Conservation (phyloP, 2,888 invertebrate species). For the Cheilosia variabilis region DNA sequence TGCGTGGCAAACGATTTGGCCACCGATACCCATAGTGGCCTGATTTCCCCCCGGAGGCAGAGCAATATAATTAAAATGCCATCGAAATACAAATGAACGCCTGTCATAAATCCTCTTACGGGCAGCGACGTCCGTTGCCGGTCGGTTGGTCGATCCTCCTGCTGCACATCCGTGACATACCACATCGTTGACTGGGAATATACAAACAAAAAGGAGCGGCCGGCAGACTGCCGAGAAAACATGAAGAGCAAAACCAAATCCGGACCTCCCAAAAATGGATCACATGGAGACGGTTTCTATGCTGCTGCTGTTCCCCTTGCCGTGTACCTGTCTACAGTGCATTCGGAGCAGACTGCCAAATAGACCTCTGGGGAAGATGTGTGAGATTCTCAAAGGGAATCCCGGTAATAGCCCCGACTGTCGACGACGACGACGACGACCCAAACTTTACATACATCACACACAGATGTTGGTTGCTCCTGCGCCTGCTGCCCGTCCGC, state of each 20-base stretch:
- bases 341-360: conserved; percentile 35
- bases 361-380: conserved; percentile 70
- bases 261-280: conserved; percentile 76
- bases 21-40: conserved; percentile 72
- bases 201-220: conserved; percentile 60
- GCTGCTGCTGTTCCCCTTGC: conserved; percentile 51
- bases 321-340: background rate
- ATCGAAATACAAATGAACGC: conserved; percentile 76
- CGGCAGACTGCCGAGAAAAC: too few relatives aligned
- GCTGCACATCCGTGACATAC: conserved; percentile 67
- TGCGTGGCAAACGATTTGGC: conserved; percentile 43
- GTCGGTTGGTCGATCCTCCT: conserved; percentile 15
- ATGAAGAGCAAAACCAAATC: conserved; percentile 60
- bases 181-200: conserved; percentile 50
- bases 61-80: conserved; percentile 76
- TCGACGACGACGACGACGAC: background rate
- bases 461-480: conserved; percentile 8
- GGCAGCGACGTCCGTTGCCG: conserved; percentile 46
- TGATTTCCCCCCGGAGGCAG: conserved; percentile 74
- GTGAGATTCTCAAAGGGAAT: conserved; percentile 73
- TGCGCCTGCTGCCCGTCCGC: background rate
- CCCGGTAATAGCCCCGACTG: conserved; percentile 57
- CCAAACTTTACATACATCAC: conserved; percentile 72
- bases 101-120: conserved; percentile 76
- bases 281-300: conserved; percentile 54